Percentiles rank a stretch among this genome's conserved stretches.
Evolutionary conservation across 2,888 invertebrate species (phyloP).

Genomic region (Troilus luridus): DNA sequence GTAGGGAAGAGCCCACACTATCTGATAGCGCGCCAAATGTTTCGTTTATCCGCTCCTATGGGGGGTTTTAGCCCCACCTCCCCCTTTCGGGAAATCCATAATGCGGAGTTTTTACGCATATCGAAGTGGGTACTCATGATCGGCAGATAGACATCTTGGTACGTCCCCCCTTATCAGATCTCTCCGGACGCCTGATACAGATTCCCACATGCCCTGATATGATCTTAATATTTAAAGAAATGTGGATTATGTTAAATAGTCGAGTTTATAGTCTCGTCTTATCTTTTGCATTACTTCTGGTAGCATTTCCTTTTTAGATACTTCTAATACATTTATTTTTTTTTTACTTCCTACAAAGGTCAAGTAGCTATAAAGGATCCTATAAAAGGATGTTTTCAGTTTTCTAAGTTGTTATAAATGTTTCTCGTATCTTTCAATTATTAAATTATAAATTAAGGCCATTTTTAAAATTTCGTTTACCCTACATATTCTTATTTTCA

Average conservation of each 20-base stretch:
- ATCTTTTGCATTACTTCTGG: conserved; percentile 18
- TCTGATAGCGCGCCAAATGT: conserved; percentile 3
- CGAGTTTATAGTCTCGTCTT: conserved; percentile 10
- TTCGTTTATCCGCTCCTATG: background rate
- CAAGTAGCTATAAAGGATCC: background rate
- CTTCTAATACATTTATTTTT: background rate
- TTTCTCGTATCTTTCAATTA: no score
- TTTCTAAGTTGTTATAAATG: no score
- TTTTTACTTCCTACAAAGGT: background rate
- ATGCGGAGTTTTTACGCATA: conserved; percentile 18
- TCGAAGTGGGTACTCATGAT: conserved; percentile 24
- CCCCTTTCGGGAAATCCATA: conserved; percentile 11
- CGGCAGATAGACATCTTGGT: background rate
- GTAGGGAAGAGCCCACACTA: background rate
- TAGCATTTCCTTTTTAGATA: background rate
- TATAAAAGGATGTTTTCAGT: background rate
- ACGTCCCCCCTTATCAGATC: conserved; percentile 4
- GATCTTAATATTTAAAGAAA: background rate
- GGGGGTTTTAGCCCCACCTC: conserved; percentile 3
- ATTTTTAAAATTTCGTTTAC: no score
- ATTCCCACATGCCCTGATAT: conserved; percentile 20
- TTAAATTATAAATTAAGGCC: no score
- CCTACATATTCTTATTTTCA: no score
- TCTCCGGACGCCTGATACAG: conserved; percentile 14
- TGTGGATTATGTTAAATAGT: conserved; percentile 25